Evolutionary conservation across 2,113 vertebrate genomes (phyloP).

Genomic region (Rhinolophus ferrumequinum): DNA sequence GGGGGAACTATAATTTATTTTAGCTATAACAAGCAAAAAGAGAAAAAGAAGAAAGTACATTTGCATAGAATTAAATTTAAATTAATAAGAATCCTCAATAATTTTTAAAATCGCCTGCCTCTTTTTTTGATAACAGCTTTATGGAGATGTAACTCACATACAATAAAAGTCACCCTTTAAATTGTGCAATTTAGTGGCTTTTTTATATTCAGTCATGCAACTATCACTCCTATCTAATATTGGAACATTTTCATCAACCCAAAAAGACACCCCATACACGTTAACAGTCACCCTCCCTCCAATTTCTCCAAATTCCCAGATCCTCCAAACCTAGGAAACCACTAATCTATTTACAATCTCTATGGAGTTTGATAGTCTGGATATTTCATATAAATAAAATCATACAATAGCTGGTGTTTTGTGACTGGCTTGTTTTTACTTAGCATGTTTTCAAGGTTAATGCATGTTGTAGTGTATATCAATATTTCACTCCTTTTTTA

Average conservation of each 20-base stretch:
- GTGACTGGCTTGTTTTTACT: background rate
- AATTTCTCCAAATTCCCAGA: background rate
- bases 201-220: background rate
- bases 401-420: background rate
- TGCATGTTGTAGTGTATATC: background rate
- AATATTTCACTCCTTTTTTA: background rate
- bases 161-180: constrained; percentile 20
- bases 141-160: constrained; percentile 31
- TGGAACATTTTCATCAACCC: background rate
- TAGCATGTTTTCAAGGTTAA: background rate
- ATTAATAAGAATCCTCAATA: constrained; percentile 14
- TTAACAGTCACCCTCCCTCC: background rate
- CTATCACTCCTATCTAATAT: background rate
- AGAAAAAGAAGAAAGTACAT: background rate
- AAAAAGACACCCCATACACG: background rate
- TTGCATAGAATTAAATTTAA: constrained; percentile 43
- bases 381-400: background rate
- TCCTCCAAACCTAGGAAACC: background rate
- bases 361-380: background rate
- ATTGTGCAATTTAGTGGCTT: background rate
- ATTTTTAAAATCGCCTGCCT: background rate
- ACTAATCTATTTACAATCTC: background rate
- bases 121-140: constrained; percentile 21
- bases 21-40: constrained; percentile 53
- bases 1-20: background rate